Percentiles rank a stretch among this genome's conserved stretches.
Conservation (phyloP, 2,113 vertebrate species). For the Zingel zingel region DNA sequence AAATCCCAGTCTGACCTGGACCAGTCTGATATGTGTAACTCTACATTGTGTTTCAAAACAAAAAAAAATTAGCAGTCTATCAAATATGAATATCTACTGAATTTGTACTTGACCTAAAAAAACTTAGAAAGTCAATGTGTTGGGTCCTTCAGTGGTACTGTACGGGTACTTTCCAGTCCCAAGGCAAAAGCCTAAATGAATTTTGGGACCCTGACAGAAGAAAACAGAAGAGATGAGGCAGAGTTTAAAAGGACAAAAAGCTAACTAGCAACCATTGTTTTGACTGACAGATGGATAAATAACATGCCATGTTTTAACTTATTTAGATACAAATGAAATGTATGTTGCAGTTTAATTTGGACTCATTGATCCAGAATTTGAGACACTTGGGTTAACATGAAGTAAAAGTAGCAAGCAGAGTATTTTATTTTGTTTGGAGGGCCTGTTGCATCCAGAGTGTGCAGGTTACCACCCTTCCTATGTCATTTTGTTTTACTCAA, state of each 20-base stretch:
- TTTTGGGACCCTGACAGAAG: not conserved
- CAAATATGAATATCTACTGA: not conserved
- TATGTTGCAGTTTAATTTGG: not conserved
- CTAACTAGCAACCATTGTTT: not conserved
- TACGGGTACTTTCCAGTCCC: not conserved
- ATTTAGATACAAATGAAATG: not conserved
- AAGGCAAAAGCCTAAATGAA: not conserved
- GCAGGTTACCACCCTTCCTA: not conserved
- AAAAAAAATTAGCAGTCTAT: not conserved
- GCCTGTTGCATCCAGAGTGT: slow-evolving; percentile 25
- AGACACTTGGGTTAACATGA: not conserved
- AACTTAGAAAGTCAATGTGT: not conserved
- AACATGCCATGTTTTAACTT: not conserved
- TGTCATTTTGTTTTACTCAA: not conserved
- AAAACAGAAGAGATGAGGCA: not conserved
- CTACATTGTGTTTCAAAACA: not conserved
- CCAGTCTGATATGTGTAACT: not conserved
- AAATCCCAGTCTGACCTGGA: not conserved
- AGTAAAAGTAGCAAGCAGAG: not conserved
- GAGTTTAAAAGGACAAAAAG: not conserved
- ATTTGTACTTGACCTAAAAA: not conserved
- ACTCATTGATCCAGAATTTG: not conserved
- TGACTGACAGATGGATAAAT: not conserved
- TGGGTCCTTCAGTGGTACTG: not conserved
- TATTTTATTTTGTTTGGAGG: not conserved